Percentiles rank a stretch among this genome's conserved stretches.
Conservation (phyloP, 2,113 vertebrate genomes). For the Xyliphius kryptos region DNA sequence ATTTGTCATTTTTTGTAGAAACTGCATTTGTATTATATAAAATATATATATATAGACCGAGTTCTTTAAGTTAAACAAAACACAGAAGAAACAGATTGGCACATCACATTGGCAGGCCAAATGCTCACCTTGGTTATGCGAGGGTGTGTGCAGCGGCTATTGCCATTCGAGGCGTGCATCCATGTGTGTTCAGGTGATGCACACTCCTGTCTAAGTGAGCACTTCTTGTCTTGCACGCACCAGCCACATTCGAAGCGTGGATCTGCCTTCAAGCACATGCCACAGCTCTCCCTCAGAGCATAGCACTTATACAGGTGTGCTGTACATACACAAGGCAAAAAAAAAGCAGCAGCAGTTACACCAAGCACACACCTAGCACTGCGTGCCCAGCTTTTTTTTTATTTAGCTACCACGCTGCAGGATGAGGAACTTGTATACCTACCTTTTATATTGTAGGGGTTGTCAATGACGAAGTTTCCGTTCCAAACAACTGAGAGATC, state of each 20-base stretch:
- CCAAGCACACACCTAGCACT: neutral
- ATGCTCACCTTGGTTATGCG: slow-evolving; percentile 84
- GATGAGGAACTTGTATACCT: slow-evolving; percentile 31
- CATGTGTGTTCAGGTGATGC: slow-evolving; percentile 69
- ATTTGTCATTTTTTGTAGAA: too few relatives aligned
- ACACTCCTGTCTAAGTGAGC: slow-evolving; percentile 89
- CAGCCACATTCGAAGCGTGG: slow-evolving; percentile 92
- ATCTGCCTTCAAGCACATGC: slow-evolving; percentile 94
- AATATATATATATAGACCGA: too few relatives aligned
- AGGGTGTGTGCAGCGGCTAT: slow-evolving; percentile 88
- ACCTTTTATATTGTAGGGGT: slow-evolving; percentile 95
- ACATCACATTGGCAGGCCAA: too few relatives aligned
- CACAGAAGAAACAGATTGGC: too few relatives aligned
- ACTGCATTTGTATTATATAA: too few relatives aligned
- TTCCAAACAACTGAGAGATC: slow-evolving; percentile 97
- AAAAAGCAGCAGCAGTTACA: neutral
- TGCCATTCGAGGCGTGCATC: slow-evolving; percentile 86
- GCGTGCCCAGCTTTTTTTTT: too few relatives aligned
- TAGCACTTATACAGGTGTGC: slow-evolving; percentile 97
- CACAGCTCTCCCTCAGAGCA: slow-evolving; percentile 89
- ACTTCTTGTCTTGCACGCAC: slow-evolving; percentile 87
- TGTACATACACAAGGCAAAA: slow-evolving; percentile 51
- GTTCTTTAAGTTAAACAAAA: too few relatives aligned
- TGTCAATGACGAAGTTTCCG: slow-evolving; percentile 93
- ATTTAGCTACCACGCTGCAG: neutral